Evolutionary conservation across 2,113 vertebrate species (phyloP).

Genomic region (Paracyprichromis sp.): DNA sequence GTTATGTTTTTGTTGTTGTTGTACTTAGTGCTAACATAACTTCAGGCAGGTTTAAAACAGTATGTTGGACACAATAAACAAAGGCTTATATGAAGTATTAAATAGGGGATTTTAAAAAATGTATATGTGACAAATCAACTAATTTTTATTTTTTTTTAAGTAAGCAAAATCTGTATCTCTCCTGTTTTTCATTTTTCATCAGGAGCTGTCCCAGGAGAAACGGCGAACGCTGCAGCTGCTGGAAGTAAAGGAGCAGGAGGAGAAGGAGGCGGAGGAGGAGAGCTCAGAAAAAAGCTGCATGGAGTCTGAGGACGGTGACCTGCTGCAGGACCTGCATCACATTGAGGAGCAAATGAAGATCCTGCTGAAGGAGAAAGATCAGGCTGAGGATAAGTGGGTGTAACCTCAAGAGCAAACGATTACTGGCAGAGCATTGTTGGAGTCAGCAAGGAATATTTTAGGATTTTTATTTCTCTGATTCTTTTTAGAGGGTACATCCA

Average conservation of each 20-base stretch:
- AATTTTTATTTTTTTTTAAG: not conserved
- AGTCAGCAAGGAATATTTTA: not conserved
- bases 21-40: not conserved
- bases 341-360: constrained; percentile 92
- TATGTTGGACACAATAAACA: not conserved
- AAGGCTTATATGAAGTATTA: not conserved
- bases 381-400: constrained; percentile 84
- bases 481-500: not conserved
- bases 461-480: not conserved
- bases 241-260: constrained; percentile 67
- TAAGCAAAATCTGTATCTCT: rapidly evolving
- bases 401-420: not conserved
- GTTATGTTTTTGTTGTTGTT: rapidly evolving
- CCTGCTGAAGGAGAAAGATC: constrained; percentile 84
- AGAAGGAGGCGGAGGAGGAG: not conserved
- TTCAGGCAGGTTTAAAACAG: rapidly evolving
- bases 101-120: not conserved
- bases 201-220: constrained; percentile 93
- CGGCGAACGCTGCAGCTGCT: constrained; percentile 83
- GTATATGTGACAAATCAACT: not conserved
- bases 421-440: not conserved
- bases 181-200: not conserved
- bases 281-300: not conserved
- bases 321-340: constrained; percentile 80
- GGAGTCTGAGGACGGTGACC: constrained; percentile 39